A percentile compares a stretch with the other conserved stretches of the same genome.
These are phyloP conservation scores for Lottia gigantea DNA, from an alignment of 2,888 invertebrate species.

Conservation along the genomic window DNA sequence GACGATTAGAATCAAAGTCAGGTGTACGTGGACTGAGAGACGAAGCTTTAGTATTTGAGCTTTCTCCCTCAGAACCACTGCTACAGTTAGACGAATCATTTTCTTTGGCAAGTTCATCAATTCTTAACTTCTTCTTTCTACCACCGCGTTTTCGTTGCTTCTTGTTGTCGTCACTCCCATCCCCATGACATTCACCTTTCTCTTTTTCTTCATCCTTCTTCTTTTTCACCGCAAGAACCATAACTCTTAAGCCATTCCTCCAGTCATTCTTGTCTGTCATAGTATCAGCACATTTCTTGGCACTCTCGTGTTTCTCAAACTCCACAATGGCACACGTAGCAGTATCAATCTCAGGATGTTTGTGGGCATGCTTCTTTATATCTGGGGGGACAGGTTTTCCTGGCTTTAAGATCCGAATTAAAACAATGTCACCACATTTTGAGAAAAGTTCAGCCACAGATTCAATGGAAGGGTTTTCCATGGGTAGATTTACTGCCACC, in stretches of 20 bases:
- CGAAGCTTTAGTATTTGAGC: constrained; percentile 23
- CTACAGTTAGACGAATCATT: constrained; percentile 58
- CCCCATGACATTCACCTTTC: constrained; percentile 46
- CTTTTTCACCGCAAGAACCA: constrained; percentile 58
- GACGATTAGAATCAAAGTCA: constrained; percentile 34
- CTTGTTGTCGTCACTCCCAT: constrained; percentile 46
- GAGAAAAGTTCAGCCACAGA: constrained; percentile 91
- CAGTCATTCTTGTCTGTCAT: constrained; percentile 63
- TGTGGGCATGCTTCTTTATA: constrained; percentile 89
- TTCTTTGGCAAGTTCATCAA: constrained; percentile 50
- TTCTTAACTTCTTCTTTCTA: constrained; percentile 50
- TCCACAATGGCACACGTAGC: constrained; percentile 88
- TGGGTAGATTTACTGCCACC: constrained; percentile 85
- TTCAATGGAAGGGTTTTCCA: constrained; percentile 87
- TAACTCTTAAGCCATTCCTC: constrained; percentile 66
- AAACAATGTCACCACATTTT: constrained; percentile 87
- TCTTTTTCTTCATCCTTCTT: constrained; percentile 51
- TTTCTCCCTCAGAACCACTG: constrained; percentile 64
- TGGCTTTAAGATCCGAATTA: constrained; percentile 87
- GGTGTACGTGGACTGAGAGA: constrained; percentile 21
- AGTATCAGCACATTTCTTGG: constrained; percentile 80
- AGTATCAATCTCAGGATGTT: constrained; percentile 87
- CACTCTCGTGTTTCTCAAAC: constrained; percentile 87
- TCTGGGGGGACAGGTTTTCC: constrained; percentile 92
- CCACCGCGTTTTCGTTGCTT: constrained; percentile 50